Evolutionary conservation across 92 coral and sea anemone genomes (phyloP), one percentile per base, ranked within the genome.

Genomic region (Epizoanthus ramosus): DNA sequence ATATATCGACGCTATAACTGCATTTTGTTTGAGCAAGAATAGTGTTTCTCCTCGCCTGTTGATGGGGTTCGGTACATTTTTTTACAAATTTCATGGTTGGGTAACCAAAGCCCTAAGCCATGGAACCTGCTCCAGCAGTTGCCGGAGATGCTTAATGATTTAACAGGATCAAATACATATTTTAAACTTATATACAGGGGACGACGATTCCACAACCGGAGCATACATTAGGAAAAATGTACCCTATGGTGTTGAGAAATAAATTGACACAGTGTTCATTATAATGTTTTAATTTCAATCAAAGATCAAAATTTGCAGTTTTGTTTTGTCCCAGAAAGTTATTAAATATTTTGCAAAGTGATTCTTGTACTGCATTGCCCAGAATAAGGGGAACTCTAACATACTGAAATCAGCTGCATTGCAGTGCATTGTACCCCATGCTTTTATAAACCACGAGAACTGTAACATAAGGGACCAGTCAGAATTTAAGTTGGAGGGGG

Each of bases 341-440:
- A 75, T 75, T 6, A 64, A 75, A 16, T 75, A 75, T 59, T 52
- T 88, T 15, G 81, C 60, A 9, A 88, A 88, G 79, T 89, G 90
- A 41, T 86, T 89, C 31, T 33, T 57, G 8, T 89, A 86, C 58
- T 71, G 87, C 54, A 24, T 89, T 3, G 86, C 80, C 19, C 90
- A 89, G 61, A 54, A 89, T 74, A 80, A 79, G 43, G 63, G 80
- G 59, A 80, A 87, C 41, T 73, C 88, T 15, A 54, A 74, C 23
- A 75, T 73, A 58, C 84, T 82, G 28, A 25, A 69, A 87, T 31
- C 70, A 57, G 73, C n/a, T n/a, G n/a, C 76, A 65, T 61, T 84
- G 5, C 52, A 84, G 65, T 58, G 54, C 79, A 85, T 85, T 85
- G 92, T 79, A 0, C 31, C 84, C 88, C 22, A 71, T 85, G 87